A percentile compares a stretch with the other conserved stretches of the same genome.
These are phyloP conservation scores for Camptogramma bilineatum DNA, from an alignment of 2,888 invertebrate species.

Conservation along the genomic window DNA sequence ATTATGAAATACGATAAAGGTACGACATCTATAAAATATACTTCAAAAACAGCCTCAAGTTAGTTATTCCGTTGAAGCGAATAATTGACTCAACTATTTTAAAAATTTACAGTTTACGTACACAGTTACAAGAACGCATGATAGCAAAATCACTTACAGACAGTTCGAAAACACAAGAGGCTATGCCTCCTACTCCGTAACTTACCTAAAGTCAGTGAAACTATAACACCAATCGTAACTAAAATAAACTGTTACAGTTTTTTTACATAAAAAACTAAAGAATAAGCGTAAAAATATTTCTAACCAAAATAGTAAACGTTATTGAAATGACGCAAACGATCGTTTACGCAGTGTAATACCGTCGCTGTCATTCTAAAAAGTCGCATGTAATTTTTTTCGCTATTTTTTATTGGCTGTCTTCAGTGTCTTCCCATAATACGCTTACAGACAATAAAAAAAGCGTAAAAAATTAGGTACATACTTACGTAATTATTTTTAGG, in stretches of 20 bases:
- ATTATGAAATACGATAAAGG: conserved; percentile 2
- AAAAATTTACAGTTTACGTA: conserved; percentile 6
- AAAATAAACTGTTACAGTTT: neutral
- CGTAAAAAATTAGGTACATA: too few species aligned
- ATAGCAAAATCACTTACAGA: neutral
- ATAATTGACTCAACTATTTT: conserved; percentile 24
- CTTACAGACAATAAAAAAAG: too few species aligned
- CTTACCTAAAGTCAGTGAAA: neutral
- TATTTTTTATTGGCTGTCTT: too few species aligned
- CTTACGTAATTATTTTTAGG: too few species aligned
- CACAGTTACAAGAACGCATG: neutral
- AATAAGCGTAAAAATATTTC: neutral
- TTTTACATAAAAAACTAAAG: too few species aligned
- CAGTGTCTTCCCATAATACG: too few species aligned
- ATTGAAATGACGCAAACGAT: neutral
- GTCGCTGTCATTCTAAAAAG: too few species aligned
- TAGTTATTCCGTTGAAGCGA: conserved; percentile 20
- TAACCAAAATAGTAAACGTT: neutral
- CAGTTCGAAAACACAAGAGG: neutral
- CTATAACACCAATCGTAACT: neutral
- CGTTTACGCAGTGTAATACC: neutral
- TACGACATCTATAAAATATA: conserved; percentile 16
- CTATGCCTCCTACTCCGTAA: neutral
- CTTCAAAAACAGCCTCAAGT: conserved; percentile 21
- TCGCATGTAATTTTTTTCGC: too few species aligned